Percentiles rank a stretch among this genome's conserved stretches.
phyloP scores from a whole-genome alignment of 92 coral and sea anemone species.

The Parazoanthus atlanticus region DNA sequence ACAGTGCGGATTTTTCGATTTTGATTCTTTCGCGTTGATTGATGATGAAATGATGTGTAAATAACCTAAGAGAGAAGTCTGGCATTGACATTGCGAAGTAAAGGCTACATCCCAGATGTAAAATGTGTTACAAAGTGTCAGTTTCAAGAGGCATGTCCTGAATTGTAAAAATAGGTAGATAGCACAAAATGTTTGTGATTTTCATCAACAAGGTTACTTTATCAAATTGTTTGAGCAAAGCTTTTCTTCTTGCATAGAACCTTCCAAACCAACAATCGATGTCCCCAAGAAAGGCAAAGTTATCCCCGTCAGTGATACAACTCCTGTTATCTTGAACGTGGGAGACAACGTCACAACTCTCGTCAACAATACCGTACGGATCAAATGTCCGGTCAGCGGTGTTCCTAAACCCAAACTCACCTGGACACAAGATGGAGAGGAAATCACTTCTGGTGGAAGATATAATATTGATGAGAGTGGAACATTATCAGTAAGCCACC shows the following conservation, averaged over 20 bases:
- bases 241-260: background rate
- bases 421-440: background rate
- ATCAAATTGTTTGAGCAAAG: too few species aligned
- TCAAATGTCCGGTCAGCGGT: constrained; percentile 20
- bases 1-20: too few species aligned
- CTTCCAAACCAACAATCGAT: constrained; percentile 4
- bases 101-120: too few species aligned
- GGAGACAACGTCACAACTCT: constrained; percentile 13
- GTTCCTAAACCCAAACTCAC: background rate
- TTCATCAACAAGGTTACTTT: too few species aligned
- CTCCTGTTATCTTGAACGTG: background rate
- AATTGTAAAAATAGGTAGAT: too few species aligned
- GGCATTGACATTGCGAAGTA: too few species aligned
- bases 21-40: too few species aligned
- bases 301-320: constrained; percentile 4
- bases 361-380: background rate
- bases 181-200: too few species aligned
- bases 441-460: background rate
- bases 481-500: background rate
- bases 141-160: too few species aligned
- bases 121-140: too few species aligned
- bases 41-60: too few species aligned
- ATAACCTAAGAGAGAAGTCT: too few species aligned
- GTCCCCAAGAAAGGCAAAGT: constrained; percentile 24
- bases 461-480: background rate